Percentiles rank a stretch among this genome's conserved stretches.
These are phyloP conservation scores for Sporophila hypoxantha DNA, from an alignment of 2,113 vertebrate genomes.

Conservation along the genomic window DNA sequence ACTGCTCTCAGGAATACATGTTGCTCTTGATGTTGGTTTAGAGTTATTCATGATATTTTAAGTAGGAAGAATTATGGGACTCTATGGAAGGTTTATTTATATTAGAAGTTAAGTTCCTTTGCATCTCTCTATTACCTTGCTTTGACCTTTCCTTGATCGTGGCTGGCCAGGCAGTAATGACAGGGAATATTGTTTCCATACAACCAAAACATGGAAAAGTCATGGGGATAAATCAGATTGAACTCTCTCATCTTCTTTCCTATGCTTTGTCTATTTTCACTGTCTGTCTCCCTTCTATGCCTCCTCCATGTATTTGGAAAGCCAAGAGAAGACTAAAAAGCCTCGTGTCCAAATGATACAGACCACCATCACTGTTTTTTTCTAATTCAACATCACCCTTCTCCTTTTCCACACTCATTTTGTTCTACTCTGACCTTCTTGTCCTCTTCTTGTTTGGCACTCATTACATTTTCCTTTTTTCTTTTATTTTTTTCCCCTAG, in stretches of 20 bases:
- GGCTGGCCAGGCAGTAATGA: neutral
- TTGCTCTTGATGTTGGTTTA: neutral
- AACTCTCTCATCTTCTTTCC: conserved; percentile 12
- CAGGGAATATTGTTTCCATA: conserved; percentile 25
- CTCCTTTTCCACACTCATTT: neutral
- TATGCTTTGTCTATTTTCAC: neutral
- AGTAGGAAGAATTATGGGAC: conserved; percentile 38
- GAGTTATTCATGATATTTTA: conserved; percentile 46
- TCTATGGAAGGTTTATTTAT: conserved; percentile 39
- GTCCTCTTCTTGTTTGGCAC: neutral
- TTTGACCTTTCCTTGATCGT: conserved; percentile 15
- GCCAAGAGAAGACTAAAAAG: neutral
- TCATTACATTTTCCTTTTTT: neutral
- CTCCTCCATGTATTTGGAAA: neutral
- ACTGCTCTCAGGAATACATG: neutral
- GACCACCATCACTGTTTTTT: neutral
- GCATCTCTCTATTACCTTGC: neutral
- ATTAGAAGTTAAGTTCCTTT: conserved; percentile 33
- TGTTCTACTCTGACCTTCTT: neutral
- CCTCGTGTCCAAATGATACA: neutral
- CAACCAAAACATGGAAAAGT: conserved; percentile 20
- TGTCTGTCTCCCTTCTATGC: neutral
- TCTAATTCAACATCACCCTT: neutral
- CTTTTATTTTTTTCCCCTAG: neutral
- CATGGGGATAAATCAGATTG: conserved; percentile 27